Conservation (phyloP, 2,797 vertebrate species). For the Pipistrellus pipistrellus region DNA sequence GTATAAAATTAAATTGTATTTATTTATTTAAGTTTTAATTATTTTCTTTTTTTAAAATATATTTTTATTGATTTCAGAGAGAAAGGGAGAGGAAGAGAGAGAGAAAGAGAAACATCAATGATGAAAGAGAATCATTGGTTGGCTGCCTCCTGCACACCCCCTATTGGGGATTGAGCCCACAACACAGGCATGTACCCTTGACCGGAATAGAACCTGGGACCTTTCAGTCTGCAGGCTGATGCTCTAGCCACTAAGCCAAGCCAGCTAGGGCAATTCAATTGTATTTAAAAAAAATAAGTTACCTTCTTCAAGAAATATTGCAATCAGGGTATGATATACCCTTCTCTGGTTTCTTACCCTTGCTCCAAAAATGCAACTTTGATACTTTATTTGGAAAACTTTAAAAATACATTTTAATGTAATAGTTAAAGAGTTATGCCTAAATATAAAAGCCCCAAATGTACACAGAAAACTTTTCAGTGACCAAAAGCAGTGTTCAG, state of each 20-base stretch:
- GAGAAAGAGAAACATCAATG: too few species aligned
- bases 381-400: slow-evolving; percentile 59
- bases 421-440: slow-evolving; percentile 46
- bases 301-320: slow-evolving; percentile 35
- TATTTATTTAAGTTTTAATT: neutral
- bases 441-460: slow-evolving; percentile 54
- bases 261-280: too few species aligned
- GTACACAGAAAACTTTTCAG: slow-evolving; percentile 43
- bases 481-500: slow-evolving; percentile 46
- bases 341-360: slow-evolving; percentile 49
- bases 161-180: too few species aligned
- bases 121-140: too few species aligned
- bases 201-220: too few species aligned
- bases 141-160: too few species aligned
- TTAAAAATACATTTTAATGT: slow-evolving; percentile 57
- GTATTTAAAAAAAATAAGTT: slow-evolving; percentile 46
- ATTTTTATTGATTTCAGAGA: too few species aligned
- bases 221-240: too few species aligned
- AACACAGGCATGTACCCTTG: too few species aligned
- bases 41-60: too few species aligned
- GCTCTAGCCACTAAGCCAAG: too few species aligned
- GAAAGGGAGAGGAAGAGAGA: too few species aligned
- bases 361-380: slow-evolving; percentile 54
- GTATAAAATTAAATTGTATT: slow-evolving; percentile 59
- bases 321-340: neutral